phyloP scores from a whole-genome alignment of 2,113 vertebrate genomes.

The Falcunculus frontatus region DNA sequence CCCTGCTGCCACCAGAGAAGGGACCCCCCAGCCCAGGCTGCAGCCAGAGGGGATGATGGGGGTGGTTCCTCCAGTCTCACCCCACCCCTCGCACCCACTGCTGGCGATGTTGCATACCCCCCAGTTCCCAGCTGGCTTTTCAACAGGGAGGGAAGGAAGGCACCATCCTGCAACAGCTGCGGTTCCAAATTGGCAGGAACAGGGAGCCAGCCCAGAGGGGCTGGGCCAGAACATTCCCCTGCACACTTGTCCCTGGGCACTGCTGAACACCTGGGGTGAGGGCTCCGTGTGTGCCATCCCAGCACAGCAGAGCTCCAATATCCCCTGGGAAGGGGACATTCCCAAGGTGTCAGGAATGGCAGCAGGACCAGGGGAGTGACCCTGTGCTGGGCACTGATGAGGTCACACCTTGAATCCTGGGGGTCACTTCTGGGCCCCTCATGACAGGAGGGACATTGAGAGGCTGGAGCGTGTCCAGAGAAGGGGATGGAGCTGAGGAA shows the following conservation, averaged over 20 bases:
- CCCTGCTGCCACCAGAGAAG: neutral
- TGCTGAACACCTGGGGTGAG: neutral
- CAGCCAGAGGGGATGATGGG: neutral
- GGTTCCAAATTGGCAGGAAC: neutral
- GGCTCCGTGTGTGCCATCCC: rapidly evolving
- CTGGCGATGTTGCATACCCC: neutral
- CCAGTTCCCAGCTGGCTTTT: rapidly evolving
- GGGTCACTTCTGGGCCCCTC: neutral
- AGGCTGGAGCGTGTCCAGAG: neutral
- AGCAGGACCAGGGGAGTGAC: neutral
- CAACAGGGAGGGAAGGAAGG: neutral
- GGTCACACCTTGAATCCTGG: neutral
- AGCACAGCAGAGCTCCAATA: rapidly evolving
- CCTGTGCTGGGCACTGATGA: neutral
- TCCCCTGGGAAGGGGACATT: neutral
- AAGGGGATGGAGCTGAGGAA: neutral
- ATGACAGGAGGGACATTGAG: neutral
- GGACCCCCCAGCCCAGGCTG: neutral
- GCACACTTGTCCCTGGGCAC: rapidly evolving
- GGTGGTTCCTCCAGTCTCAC: neutral
- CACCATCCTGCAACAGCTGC: neutral
- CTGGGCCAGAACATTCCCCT: neutral
- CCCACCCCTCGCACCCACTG: rapidly evolving
- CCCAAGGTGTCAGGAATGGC: neutral
- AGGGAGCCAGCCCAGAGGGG: neutral